Evolutionary conservation across 2,113 vertebrate genomes (phyloP), one percentile per base, ranked within the genome.

Genomic region (Platysternon megacephalum): DNA sequence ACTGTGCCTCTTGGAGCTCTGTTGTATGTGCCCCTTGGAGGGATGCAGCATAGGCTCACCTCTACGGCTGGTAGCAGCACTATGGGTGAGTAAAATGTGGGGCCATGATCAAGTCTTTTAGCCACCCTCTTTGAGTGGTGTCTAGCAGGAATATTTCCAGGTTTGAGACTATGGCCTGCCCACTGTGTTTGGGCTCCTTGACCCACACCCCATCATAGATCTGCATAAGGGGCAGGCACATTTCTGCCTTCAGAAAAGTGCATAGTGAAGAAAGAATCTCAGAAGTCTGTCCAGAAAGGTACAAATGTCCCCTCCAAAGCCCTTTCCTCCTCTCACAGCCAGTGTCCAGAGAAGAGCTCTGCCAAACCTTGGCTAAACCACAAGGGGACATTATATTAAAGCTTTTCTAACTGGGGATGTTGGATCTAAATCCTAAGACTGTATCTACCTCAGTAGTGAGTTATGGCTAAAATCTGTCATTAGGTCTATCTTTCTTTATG

Each of bases 101-200:
- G 4, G 4, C 72, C 2, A 32, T 0, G 0, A 8, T n/a, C 29
- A 88, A 56, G 11, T 1, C n/a, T 84, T 80, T 92, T 61, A 21
- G 53, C 5, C 55, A 32, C 1, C 14, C 17, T 17, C 80, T 88
- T 81, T 86, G 61, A 65, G 61, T 4, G 16, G 32, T 49, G 2
- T 39, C 1, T 12, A 3, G 16, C 79, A 58, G 72, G 44, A 85
- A 83, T 6, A 44, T 28, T 46, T 65, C 14, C 32, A 19, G 32
- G 14, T 65, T 65, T 65, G 32, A 65, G 32, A 65, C 32, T n/a
- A 12, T 65, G 13, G 32, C 32, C 61, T 65, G 32, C 32, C 32
- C 32, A 65, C 58, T 35, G 28, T 12, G 11, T 82, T 79, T 83
- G 74, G 80, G 86, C 46, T 53, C 19, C 74, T 91, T 91, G 8